Evolutionary conservation across 2,113 vertebrate genomes (phyloP).

Genomic region (Larimichthys crocea): DNA sequence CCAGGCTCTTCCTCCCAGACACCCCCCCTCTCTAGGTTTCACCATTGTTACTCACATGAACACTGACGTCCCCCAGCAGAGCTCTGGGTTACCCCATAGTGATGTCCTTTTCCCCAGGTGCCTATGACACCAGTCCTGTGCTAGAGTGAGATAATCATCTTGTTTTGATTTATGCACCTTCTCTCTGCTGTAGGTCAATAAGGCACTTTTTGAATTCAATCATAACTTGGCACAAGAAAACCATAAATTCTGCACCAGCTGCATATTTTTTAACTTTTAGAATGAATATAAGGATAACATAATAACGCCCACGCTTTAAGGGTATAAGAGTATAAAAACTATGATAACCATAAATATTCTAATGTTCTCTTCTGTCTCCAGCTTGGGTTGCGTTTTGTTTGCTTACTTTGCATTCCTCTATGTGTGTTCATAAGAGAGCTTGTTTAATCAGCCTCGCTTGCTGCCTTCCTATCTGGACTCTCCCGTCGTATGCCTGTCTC

Average conservation of each 20-base stretch:
- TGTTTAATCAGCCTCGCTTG: constrained; percentile 74
- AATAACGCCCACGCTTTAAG: constrained; percentile 6
- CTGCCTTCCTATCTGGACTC: constrained; percentile 73
- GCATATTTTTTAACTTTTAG: not conserved
- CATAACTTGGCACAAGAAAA: not conserved
- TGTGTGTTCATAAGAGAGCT: constrained; percentile 68
- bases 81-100: constrained; percentile 11
- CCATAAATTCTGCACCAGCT: not conserved
- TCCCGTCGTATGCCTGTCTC: constrained; percentile 73
- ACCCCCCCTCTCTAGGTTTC: not conserved
- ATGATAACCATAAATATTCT: constrained; percentile 66
- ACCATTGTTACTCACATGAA: not conserved
- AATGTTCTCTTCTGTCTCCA: constrained; percentile 62
- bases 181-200: constrained; percentile 3
- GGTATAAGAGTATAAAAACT: constrained; percentile 34
- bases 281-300: constrained; percentile 28
- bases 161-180: constrained; percentile 30
- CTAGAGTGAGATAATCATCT: constrained; percentile 3
- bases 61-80: not conserved
- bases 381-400: constrained; percentile 72
- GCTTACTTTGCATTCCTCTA: constrained; percentile 80
- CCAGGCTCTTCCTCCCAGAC: not conserved
- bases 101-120: constrained; percentile 5
- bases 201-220: not conserved
- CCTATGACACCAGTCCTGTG: constrained; percentile 2